phyloP scores from a whole-genome alignment of 2,888 invertebrate genomes.

The Lysandra bellargus region DNA sequence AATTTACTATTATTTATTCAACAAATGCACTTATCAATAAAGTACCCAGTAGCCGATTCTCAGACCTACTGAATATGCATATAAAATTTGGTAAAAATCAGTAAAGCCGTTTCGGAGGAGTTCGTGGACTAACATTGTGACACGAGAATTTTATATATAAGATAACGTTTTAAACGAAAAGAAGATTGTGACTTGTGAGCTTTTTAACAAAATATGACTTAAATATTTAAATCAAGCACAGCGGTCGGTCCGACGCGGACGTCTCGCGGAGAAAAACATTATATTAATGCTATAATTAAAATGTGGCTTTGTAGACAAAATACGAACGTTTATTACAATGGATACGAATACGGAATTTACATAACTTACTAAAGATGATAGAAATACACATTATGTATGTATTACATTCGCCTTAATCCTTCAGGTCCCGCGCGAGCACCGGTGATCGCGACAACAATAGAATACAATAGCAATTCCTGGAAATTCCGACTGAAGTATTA shows the following conservation, averaged over 20 bases:
- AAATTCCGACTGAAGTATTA: too few relatives aligned
- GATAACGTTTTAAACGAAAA: background rate
- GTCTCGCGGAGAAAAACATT: constrained; percentile 13
- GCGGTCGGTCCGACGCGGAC: constrained; percentile 17
- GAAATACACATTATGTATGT: background rate
- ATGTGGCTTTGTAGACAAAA: constrained; percentile 12
- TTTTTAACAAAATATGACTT: constrained; percentile 18
- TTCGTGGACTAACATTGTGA: too few relatives aligned
- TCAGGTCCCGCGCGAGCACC: too few relatives aligned
- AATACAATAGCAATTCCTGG: too few relatives aligned
- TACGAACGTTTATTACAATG: constrained; percentile 5
- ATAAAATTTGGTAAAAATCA: too few relatives aligned
- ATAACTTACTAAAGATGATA: background rate
- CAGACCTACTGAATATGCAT: too few relatives aligned
- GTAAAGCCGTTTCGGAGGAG: too few relatives aligned
- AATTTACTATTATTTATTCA: too few relatives aligned
- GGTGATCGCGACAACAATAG: too few relatives aligned
- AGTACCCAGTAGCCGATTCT: too few relatives aligned
- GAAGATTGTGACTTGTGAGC: background rate
- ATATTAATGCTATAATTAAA: constrained; percentile 15
- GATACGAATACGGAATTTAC: background rate
- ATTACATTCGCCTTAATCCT: background rate
- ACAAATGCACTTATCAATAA: too few relatives aligned
- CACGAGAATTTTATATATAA: too few relatives aligned
- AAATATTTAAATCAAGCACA: constrained; percentile 28